Percentiles rank a stretch among this genome's conserved stretches.
phyloP scores from a whole-genome alignment of 2,888 invertebrate genomes.

The Lathronympha strigana region DNA sequence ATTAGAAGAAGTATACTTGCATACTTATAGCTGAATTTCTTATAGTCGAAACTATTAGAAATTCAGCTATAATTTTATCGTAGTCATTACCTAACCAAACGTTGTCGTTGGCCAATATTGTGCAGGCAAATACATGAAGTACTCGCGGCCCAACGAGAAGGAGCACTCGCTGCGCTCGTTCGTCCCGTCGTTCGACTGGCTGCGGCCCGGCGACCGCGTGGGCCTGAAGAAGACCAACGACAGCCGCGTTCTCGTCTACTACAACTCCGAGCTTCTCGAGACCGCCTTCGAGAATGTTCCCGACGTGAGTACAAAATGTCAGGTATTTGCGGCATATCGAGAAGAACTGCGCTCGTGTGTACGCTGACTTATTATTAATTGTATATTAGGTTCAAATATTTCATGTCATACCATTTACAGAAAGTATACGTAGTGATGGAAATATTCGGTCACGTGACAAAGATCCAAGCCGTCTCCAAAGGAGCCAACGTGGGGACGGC shows the following conservation, averaged over 20 bases:
- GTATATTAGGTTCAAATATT: too few species aligned
- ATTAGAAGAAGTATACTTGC: too few species aligned
- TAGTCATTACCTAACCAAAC: too few species aligned
- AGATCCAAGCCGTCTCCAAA: conserved; percentile 88
- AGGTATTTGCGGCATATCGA: too few species aligned
- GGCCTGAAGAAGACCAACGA: conserved; percentile 90
- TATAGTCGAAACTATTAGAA: too few species aligned
- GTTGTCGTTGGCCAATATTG: too few species aligned
- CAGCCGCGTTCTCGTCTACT: conserved; percentile 88
- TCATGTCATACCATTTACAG: conserved; percentile 67
- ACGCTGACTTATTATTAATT: too few species aligned
- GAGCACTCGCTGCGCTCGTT: conserved; percentile 60
- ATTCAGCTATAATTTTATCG: too few species aligned
- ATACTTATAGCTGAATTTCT: too few species aligned
- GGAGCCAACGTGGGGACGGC: conserved; percentile 51
- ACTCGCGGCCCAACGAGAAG: conserved; percentile 55
- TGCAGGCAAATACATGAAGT: conserved; percentile 68
- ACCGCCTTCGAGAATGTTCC: conserved; percentile 90
- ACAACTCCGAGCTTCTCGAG: conserved; percentile 93
- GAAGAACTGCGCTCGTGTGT: too few species aligned
- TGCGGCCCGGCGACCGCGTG: conserved; percentile 90
- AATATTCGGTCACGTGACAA: conserved; percentile 90
- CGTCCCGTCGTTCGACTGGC: conserved; percentile 89
- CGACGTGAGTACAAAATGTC: conserved; percentile 87
- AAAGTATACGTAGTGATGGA: conserved; percentile 94